Evolutionary conservation across 2,113 vertebrate genomes (phyloP).

Genomic region (Bungarus multicinctus): DNA sequence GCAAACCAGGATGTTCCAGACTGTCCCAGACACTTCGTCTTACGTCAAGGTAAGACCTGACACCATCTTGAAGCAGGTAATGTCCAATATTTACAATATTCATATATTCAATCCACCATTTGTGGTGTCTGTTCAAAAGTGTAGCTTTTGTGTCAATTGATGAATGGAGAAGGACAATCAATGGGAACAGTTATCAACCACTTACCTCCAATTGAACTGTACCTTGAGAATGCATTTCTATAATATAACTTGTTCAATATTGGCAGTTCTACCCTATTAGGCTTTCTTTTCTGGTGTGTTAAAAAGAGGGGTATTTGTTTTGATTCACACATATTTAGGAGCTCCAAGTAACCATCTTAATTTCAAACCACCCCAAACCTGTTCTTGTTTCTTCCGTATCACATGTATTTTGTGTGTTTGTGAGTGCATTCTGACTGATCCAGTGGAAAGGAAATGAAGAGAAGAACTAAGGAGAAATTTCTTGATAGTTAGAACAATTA

Average conservation of each 20-base stretch:
- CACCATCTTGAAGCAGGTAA: constrained; percentile 83
- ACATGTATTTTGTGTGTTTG: too few species aligned
- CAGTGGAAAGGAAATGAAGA: neutral
- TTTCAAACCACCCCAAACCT: neutral
- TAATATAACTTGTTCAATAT: neutral
- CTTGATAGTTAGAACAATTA: too few species aligned
- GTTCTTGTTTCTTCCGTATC: neutral
- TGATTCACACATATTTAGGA: neutral
- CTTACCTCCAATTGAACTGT: neutral
- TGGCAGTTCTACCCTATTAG: too few species aligned
- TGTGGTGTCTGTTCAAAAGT: neutral
- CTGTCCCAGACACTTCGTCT: constrained; percentile 94
- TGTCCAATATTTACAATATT: constrained; percentile 56
- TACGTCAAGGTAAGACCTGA: constrained; percentile 97
- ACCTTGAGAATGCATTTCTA: neutral
- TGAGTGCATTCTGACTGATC: neutral
- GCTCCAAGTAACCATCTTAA: neutral
- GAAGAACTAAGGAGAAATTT: too few species aligned
- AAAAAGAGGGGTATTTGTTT: neutral
- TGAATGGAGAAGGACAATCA: neutral
- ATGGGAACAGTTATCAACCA: neutral
- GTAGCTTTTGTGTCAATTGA: neutral
- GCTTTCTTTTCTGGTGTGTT: neutral
- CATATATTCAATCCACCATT: neutral
- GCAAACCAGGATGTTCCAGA: constrained; percentile 89